Base-by-base conservation (phyloP, 2,888 invertebrate genomes). In the Fabriciana adippe region DNA sequence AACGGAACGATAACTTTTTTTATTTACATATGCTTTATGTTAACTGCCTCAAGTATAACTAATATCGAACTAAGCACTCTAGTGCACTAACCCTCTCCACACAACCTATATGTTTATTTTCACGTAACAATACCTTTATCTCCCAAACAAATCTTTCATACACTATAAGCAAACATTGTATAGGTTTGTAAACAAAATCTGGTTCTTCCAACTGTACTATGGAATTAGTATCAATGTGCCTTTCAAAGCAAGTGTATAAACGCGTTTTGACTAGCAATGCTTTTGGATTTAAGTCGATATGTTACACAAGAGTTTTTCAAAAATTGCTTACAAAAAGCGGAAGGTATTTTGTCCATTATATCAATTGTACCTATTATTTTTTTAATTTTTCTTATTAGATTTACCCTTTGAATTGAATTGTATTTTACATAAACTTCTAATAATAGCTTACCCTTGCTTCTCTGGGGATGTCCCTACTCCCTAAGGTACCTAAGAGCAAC, bases 221-320 rank as follows among this genome's bases (percentile, higher is more conserved):
- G n/a, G 5, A 18, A 16, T 55, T n/a, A 21, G 21, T 18, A 21
- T 55, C 66, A 35, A 77, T 77, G 76, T 76, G 75, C 50, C 56
- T 74, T 16, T 47, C 74, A 41, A 74, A 73, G 35, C 62, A 67
- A 55, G 26, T 73, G 13, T 64, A 68, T 18, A 66, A 60, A 41
- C 69, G 67, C 1, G 51, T 73, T 1, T 64, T 71, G 15, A 64
- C 48, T 21, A 66, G 63, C n/a, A 71, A 66, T 64, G 69, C 66
- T 16, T 51, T 68, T 11, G 64, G 57, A 55, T 66, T 72, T 41
- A 69, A 66, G 18, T 65, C 76, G 16, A 59, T 72, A 75, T 75
- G 74, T 56, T 47, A 66, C 14, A 60, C 66, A 16, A 70, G 65
- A 64, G 41, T 67, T 55, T 50, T 70, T 57, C 72, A 51, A 64